phyloP scores from a whole-genome alignment of 2,113 vertebrate species.

The Pollimyrus isidori region DNA sequence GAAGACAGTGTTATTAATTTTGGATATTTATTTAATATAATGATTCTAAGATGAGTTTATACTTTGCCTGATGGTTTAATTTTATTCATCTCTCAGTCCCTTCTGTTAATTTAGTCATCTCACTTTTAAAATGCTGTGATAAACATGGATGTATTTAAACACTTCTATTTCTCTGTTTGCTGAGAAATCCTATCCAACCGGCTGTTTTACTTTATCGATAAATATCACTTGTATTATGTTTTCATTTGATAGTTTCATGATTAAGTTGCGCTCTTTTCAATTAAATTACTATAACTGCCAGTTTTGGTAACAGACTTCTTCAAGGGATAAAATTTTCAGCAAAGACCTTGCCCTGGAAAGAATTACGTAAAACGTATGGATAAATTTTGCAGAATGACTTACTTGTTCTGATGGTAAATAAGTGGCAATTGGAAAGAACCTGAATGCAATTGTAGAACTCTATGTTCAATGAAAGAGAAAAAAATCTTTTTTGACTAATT shows the following conservation, averaged over 20 bases:
- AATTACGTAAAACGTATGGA: neutral
- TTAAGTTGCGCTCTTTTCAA: neutral
- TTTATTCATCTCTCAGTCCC: neutral
- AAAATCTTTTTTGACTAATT: conserved; percentile 1
- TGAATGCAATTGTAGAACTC: neutral
- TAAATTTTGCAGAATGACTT: neutral
- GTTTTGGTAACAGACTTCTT: neutral
- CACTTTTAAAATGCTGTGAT: neutral
- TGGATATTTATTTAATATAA: neutral
- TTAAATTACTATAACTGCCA: neutral
- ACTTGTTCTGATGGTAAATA: neutral
- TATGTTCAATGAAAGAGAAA: neutral
- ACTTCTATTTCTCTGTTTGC: neutral
- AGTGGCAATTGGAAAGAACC: neutral
- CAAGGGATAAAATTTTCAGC: neutral
- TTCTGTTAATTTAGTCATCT: neutral
- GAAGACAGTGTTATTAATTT: neutral
- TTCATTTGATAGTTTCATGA: neutral
- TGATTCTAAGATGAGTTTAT: neutral
- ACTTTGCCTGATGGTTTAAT: neutral
- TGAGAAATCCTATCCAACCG: neutral
- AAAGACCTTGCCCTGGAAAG: neutral
- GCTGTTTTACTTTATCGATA: neutral
- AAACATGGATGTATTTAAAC: neutral
- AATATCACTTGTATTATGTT: neutral